Conservation (phyloP, 2,113 vertebrate genomes). For the Antechinus stuartii region DNA sequence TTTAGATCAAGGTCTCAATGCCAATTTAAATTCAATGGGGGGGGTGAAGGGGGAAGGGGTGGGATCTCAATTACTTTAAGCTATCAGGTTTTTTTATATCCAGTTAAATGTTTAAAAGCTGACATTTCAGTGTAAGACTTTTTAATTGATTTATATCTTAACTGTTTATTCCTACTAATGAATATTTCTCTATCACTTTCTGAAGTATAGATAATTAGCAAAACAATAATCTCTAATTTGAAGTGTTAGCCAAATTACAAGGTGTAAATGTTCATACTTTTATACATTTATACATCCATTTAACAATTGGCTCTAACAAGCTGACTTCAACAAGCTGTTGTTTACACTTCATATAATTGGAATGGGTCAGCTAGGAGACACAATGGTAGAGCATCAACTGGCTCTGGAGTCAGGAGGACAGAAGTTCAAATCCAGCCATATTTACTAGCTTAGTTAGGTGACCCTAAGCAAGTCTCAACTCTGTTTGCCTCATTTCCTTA, state of each 20-base stretch:
- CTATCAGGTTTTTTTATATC: not conserved
- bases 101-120: not conserved
- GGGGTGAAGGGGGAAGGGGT: too few species aligned
- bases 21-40: not conserved
- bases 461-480: too few species aligned
- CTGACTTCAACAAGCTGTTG: not conserved
- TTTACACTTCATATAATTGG: not conserved
- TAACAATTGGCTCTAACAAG: not conserved
- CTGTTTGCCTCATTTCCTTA: too few species aligned
- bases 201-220: not conserved
- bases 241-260: not conserved
- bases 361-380: too few species aligned
- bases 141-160: not conserved
- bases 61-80: not conserved
- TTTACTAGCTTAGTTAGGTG: too few species aligned
- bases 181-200: not conserved
- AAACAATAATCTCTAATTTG: not conserved
- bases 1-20: not conserved
- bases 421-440: too few species aligned
- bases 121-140: not conserved
- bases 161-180: not conserved
- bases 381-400: too few species aligned
- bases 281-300: not conserved
- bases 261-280: not conserved
- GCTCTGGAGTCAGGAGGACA: too few species aligned